These are phyloP conservation scores for Hipparchia semele DNA, from an alignment of 2,888 invertebrate genomes.

Conservation along the genomic window DNA sequence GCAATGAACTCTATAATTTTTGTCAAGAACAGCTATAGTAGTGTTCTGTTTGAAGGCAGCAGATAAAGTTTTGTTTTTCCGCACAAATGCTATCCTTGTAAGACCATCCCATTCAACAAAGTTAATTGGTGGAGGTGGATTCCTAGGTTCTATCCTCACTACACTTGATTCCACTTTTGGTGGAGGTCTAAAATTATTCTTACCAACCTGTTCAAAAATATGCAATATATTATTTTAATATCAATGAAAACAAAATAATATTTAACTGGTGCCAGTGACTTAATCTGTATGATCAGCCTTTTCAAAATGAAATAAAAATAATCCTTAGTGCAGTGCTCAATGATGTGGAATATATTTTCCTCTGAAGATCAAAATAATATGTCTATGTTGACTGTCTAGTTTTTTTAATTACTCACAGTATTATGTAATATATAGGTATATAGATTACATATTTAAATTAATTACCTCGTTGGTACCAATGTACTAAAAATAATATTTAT, in stretches of 20 bases:
- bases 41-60: slow-evolving; percentile 94
- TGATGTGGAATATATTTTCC: too few relatives aligned
- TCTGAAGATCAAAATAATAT: too few relatives aligned
- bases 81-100: slow-evolving; percentile 95
- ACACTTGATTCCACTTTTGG: slow-evolving; percentile 99
- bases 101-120: slow-evolving; percentile 99
- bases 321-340: too few relatives aligned
- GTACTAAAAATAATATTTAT: slow-evolving; percentile 34
- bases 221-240: background rate
- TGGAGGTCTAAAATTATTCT: slow-evolving; percentile 99
- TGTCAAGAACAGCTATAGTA: slow-evolving; percentile 92
- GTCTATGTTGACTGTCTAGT: too few relatives aligned
- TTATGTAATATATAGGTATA: background rate
- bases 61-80: slow-evolving; percentile 98
- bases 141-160: slow-evolving; percentile 97
- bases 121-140: slow-evolving; percentile 98
- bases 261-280: too few relatives aligned
- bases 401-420: too few relatives aligned
- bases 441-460: background rate
- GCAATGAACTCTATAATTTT: slow-evolving; percentile 95
- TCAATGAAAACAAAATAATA: background rate
- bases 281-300: too few relatives aligned
- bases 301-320: too few relatives aligned
- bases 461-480: background rate
- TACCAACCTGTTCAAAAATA: slow-evolving; percentile 88